These are phyloP conservation scores for Enteromius unitaeniatus DNA, from an alignment of 2,797 vertebrate genomes.

Conservation along the genomic window DNA sequence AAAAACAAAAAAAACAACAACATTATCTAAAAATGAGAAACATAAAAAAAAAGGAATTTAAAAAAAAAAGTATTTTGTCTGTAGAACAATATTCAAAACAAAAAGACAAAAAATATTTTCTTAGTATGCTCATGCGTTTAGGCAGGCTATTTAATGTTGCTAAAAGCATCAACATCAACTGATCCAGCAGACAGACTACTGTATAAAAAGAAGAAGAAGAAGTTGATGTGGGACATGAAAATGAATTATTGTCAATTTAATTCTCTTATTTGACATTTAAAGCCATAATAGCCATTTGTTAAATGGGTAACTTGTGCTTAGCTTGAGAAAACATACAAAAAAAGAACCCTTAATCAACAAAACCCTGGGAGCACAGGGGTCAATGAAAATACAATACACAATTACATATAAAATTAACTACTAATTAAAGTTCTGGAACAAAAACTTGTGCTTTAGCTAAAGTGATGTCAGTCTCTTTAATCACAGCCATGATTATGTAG, in stretches of 20 bases:
- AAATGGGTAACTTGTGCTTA: slow-evolving; percentile 51
- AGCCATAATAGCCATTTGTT: slow-evolving; percentile 42
- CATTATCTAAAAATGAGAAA: slow-evolving; percentile 58
- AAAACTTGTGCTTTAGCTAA: slow-evolving; percentile 47
- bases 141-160: slow-evolving; percentile 15
- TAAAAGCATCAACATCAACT: slow-evolving; percentile 43
- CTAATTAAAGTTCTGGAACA: slow-evolving; percentile 3
- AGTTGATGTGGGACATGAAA: slow-evolving; percentile 7
- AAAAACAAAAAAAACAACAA: background rate
- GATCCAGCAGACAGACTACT: slow-evolving; percentile 24
- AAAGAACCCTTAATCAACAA: slow-evolving; percentile 8
- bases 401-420: background rate
- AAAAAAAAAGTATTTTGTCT: background rate
- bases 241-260: slow-evolving; percentile 27
- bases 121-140: background rate
- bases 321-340: slow-evolving; percentile 9
- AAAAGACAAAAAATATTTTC: background rate
- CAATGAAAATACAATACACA: background rate
- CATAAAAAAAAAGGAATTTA: slow-evolving; percentile 9
- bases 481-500: background rate
- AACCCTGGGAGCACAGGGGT: slow-evolving; percentile 13
- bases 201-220: background rate
- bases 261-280: slow-evolving; percentile 40
- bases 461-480: slow-evolving; percentile 10
- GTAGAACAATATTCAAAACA: background rate